Base-by-base conservation (phyloP, 2,797 vertebrate species). In the Notolabrus celidotus region DNA sequence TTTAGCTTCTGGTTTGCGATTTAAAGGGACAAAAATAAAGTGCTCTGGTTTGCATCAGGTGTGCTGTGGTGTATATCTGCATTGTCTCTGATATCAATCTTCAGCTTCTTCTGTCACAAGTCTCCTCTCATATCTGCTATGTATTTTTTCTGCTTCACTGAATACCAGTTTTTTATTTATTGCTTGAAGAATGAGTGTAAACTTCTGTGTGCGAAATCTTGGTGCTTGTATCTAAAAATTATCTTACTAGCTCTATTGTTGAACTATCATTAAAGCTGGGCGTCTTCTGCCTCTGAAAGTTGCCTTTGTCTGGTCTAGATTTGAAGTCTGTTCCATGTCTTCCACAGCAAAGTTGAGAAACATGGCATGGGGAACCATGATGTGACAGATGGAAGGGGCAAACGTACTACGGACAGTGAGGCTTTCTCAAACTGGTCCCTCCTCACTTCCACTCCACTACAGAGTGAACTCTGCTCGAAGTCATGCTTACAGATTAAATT, bases 101-200 rank as follows among this genome's bases (percentile, higher is more conserved):
- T 2, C 41, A 16, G 7, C 49, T n/a, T 47, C 34, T 19, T 25
- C 8, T 43, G 19, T 22, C 41, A 2, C 4, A 38, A 36, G 19
- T 39, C 27, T 43, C 6, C 3, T 57, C 31, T 49, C 23, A 20
- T 7, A 33, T 38, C 22, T 62, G 45, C 5, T 19, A 3, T 29
- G 0, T 38, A 2, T 19, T 25, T 17, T 20, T 50, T 56, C 20
- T 52, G 11, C 20, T 57, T 10, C 0, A 3, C 41, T 38, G 23
- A 3, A 34, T 56, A 38, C 56, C 10, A 1, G 9, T 17, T 19
- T 66, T 67, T 9, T 71, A 74, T 87, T 81, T 76, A 84, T 84
- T 82, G 36, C 50, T 74, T 51, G 20, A 59, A 53, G n/a, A 54
- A 50, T 61, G 38, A 45, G 8, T 47, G 20, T 43, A 19, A 33